phyloP scores from a whole-genome alignment of 2,797 vertebrate species.

The Chelmon rostratus region DNA sequence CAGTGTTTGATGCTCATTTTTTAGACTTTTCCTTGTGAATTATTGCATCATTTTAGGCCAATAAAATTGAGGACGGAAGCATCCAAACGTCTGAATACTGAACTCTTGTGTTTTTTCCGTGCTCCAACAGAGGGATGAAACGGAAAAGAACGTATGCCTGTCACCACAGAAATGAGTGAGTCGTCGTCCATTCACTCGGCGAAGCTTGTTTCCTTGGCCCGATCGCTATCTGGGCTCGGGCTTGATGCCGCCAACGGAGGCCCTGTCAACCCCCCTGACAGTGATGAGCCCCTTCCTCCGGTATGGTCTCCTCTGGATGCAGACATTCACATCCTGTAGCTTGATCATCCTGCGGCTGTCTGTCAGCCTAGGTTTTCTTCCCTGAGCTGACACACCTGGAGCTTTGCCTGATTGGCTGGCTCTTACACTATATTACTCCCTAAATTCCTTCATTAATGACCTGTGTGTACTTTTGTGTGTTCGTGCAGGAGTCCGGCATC shows the following conservation, averaged over 20 bases:
- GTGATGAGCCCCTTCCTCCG: conserved; percentile 60
- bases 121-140: conserved; percentile 85
- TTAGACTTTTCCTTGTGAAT: neutral
- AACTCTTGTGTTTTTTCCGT: conserved; percentile 24
- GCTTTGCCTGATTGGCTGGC: neutral
- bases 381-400: conserved; percentile 5
- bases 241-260: conserved; percentile 72
- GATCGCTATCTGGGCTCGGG: conserved; percentile 72
- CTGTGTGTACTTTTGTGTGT: conserved; percentile 38
- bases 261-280: conserved; percentile 59
- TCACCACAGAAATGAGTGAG: conserved; percentile 77
- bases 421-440: neutral
- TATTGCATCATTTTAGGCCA: neutral
- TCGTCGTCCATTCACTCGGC: conserved; percentile 77
- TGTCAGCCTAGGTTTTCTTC: conserved; percentile 3
- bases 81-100: neutral
- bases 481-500: conserved; percentile 79
- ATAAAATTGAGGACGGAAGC: neutral
- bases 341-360: conserved; percentile 1
- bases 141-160: conserved; percentile 78
- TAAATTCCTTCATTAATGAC: neutral
- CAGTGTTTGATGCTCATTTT: neutral
- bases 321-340: neutral
- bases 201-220: conserved; percentile 87
- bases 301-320: conserved; percentile 54